A percentile compares a stretch with the other conserved stretches of the same genome.
Conservation (phyloP, 2,113 vertebrate species). For the Solea solea region DNA sequence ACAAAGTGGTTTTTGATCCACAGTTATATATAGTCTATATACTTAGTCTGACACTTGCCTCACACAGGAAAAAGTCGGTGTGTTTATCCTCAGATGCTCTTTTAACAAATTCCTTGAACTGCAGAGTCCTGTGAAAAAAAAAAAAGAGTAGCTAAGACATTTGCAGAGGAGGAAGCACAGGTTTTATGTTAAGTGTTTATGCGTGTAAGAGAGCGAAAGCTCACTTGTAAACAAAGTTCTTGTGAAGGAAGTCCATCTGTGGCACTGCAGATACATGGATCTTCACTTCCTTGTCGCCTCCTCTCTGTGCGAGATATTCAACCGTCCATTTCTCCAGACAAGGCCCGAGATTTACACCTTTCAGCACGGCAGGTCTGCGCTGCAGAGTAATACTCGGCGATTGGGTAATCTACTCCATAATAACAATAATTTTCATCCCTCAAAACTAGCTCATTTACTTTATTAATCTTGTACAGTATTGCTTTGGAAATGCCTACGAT, state of each 20-base stretch:
- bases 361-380: constrained; percentile 90
- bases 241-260: constrained; percentile 95
- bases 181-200: background rate
- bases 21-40: background rate
- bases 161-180: background rate
- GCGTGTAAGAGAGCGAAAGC: background rate
- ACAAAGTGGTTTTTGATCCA: no score
- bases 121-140: constrained; percentile 85
- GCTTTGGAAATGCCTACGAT: no score
- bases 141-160: background rate
- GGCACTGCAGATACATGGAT: constrained; percentile 88
- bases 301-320: constrained; percentile 84
- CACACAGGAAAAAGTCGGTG: constrained; percentile 88
- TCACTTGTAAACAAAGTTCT: constrained; percentile 97
- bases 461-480: no score
- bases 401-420: no score
- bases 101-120: constrained; percentile 89
- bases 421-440: no score
- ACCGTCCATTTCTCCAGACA: constrained; percentile 89
- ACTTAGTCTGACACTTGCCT: constrained; percentile 79
- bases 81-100: constrained; percentile 91
- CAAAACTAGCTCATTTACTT: no score
- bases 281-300: constrained; percentile 87
- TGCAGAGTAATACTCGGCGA: constrained; percentile 49
- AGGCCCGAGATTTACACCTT: constrained; percentile 85